Percentiles rank a stretch among this genome's conserved stretches.
Conservation (phyloP, 1,140 invertebrate species). For the Sitodiplosis mosellana region DNA sequence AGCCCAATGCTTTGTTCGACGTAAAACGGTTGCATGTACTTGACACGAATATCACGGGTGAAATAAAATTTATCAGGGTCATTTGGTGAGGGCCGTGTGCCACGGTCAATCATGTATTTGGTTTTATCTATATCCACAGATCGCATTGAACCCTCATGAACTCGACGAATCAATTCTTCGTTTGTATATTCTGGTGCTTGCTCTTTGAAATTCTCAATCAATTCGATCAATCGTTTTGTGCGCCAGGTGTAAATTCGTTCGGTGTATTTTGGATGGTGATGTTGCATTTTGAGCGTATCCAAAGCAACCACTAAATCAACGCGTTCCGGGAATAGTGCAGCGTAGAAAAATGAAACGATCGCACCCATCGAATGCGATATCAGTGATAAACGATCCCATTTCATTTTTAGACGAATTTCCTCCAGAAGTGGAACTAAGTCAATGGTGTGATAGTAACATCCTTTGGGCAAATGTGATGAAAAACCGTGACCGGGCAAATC, state of each 20-base stretch:
- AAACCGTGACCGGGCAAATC: constrained; percentile 33
- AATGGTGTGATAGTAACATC: constrained; percentile 36
- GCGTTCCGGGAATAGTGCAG: constrained; percentile 34
- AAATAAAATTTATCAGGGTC: constrained; percentile 40
- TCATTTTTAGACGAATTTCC: constrained; percentile 38
- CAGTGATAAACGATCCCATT: constrained; percentile 47
- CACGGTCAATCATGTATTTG: constrained; percentile 35
- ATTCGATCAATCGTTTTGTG: neutral
- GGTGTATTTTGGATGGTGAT: constrained; percentile 17
- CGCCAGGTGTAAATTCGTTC: constrained; percentile 12
- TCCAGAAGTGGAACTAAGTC: constrained; percentile 33
- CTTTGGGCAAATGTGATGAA: constrained; percentile 43
- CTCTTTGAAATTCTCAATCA: constrained; percentile 17
- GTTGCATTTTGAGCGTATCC: constrained; percentile 34
- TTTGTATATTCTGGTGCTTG: constrained; percentile 35
- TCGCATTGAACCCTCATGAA: constrained; percentile 28
- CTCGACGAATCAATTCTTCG: constrained; percentile 33
- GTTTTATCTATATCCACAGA: constrained; percentile 33
- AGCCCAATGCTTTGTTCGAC: constrained; percentile 23
- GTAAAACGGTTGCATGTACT: constrained; percentile 26
- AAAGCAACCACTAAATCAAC: constrained; percentile 39
- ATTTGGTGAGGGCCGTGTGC: constrained; percentile 28
- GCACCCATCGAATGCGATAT: constrained; percentile 48
- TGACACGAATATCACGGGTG: constrained; percentile 36
- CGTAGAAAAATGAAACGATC: constrained; percentile 34